Base-by-base conservation (phyloP, 2,888 invertebrate species). In the Cryptops parisi region DNA sequence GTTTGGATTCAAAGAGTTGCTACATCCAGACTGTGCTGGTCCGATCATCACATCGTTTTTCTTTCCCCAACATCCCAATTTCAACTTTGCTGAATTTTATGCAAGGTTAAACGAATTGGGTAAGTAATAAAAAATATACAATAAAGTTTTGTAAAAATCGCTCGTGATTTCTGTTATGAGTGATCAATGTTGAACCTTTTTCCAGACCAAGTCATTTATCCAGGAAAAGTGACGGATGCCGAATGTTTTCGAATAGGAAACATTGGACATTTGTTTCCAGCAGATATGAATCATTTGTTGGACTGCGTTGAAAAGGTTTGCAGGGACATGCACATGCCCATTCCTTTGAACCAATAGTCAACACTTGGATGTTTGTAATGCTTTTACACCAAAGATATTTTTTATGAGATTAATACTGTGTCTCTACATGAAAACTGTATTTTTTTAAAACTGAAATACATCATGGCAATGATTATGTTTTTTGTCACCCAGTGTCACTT, bases 211-310 rank as follows among this genome's bases (percentile, higher is more conserved):
- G 67, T 72, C 22, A 72, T 73, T 54, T 72, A 72, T 58, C 71
- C 72, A 9, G 72, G 72, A 2, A 72, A 72, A 62, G 68, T 72
- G 27, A 63, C 70, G 19, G 61, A 67, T 40, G 65, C 67, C 0
- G 67, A 70, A 55, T 70, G 70, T 57, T 73, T 73, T 61, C 65
- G 72, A 2, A 70, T 73, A 47, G 72, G 72, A 43, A 72, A 66
- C 61, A 73, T 72, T 52, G 73, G 73, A 2, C 64, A 71, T 57
- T 58, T 73, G 22, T 65, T 64, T 54, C 66, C 68, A 1, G 58
- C 61, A 3, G 72, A 73, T 59, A 67, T 72, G 67, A 52, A 60
- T 17, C 60, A 64, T 23, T 62, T 73, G 39, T 59, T 72, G 17
- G 44, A 55, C 3, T 67, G 66, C 58, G 65, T 72, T 15, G 60